Base-by-base conservation (phyloP, 64 coral and sea anemone genomes). In the Anthopleura sola region DNA sequence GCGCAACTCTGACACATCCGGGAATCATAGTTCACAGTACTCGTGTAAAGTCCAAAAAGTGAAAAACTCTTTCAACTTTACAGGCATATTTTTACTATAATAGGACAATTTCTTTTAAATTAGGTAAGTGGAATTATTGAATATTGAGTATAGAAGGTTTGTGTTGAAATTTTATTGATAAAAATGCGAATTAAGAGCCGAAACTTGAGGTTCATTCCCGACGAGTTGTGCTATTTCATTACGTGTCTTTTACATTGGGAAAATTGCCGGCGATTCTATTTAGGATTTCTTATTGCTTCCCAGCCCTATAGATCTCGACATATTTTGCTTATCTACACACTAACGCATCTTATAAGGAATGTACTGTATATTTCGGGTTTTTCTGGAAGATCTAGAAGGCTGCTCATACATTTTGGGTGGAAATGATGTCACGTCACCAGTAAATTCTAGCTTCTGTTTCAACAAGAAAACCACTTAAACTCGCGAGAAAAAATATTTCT, bases 31-130 rank as follows among this genome's bases (percentile, higher is more conserved):
- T 85, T 66, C 56, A 58, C 31, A 76, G 83, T 91, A 91, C 89
- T 49, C 89, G 89, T 91, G 89, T 81, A 91, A 91, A 82, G 85
- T 85, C 78, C 75, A 86, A 85, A 79, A 71, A 76, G 50, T 85
- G 32, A 33, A 36, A 81, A 21, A 55, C 8, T 76, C 46, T 49
- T 84, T 33, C 71, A 86, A 86, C 60, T 68, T 91, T 91, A 55
- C 55, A 66, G 32, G 48, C 19, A 80, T 49, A 68, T 91, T 82
- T 81, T 37, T 33, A 54, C 19, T 33, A 83, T 36, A 37, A 33
- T 60, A 54, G 82, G 82, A 68, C 48, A 86, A 81, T 60, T 47
- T 83, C 20, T 91, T 86, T 82, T 47, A 86, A 91, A 81, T 86
- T 91, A 91, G 89, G 89, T 91, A 80, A 50, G 89, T 91, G 46